Percentiles rank a stretch among this genome's conserved stretches.
Conservation (phyloP, 2,888 invertebrate species). For the Leptura quadrifasciata region DNA sequence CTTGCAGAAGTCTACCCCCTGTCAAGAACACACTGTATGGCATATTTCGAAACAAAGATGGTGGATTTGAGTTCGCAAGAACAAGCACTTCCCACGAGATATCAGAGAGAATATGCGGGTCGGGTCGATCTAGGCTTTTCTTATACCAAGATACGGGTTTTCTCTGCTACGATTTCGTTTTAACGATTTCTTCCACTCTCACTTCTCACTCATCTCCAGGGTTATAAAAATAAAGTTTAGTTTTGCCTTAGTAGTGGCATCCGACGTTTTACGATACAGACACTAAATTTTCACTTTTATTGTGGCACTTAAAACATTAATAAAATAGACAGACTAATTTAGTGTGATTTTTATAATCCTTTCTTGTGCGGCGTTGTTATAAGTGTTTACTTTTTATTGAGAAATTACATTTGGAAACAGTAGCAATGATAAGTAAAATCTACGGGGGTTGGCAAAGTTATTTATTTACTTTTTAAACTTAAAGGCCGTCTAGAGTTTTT, state of each 20-base stretch:
- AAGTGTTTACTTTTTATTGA: neutral
- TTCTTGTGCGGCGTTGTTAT: neutral
- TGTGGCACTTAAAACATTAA: neutral
- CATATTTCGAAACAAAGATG: constrained; percentile 19
- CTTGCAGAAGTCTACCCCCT: neutral
- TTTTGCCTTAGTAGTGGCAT: neutral
- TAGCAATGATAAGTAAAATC: no score
- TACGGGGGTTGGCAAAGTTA: no score
- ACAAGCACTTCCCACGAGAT: constrained; percentile 8
- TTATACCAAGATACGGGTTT: constrained; percentile 17
- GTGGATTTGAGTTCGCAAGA: constrained; percentile 12
- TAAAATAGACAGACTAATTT: neutral
- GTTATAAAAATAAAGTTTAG: constrained; percentile 1
- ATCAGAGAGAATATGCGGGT: constrained; percentile 15
- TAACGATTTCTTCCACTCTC: constrained; percentile 4
- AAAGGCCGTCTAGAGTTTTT: no score
- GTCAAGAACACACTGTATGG: neutral
- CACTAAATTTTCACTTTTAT: constrained; percentile 7
- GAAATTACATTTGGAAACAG: neutral
- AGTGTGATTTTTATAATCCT: neutral
- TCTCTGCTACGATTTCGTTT: constrained; percentile 2
- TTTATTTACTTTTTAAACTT: no score
- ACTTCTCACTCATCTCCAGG: constrained; percentile 7
- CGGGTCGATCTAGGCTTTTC: constrained; percentile 19
- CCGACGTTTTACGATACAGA: neutral